Conservation (phyloP, 2,797 vertebrate genomes). For the Bradypodion ventrale region DNA sequence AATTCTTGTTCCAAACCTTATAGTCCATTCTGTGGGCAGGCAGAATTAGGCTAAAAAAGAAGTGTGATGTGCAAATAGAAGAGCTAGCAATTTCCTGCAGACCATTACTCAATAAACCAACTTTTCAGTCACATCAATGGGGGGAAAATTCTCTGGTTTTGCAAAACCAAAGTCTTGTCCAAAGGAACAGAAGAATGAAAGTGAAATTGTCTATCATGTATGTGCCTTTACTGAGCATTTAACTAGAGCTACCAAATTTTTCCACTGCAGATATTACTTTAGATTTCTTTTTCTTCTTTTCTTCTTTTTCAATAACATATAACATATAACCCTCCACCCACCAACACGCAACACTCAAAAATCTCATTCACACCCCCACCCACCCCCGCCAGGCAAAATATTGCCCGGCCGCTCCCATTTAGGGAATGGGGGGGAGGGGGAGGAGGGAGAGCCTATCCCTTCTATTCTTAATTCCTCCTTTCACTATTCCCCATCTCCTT, state of each 20-base stretch:
- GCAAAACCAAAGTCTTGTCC: slow-evolving; percentile 22
- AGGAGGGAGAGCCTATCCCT: too few relatives aligned
- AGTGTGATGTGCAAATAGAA: not conserved
- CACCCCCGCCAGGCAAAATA: too few relatives aligned
- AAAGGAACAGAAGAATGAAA: slow-evolving; percentile 9
- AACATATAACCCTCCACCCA: too few relatives aligned
- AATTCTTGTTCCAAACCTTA: slow-evolving; percentile 16
- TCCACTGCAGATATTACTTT: slow-evolving; percentile 1
- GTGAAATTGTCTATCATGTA: slow-evolving; percentile 28
- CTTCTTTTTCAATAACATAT: too few relatives aligned
- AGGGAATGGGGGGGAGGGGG: too few relatives aligned
- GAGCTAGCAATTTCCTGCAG: not conserved
- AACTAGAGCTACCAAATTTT: slow-evolving; percentile 16
- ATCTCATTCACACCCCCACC: too few relatives aligned
- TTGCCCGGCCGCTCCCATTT: too few relatives aligned
- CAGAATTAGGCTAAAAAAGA: slow-evolving; percentile 7
- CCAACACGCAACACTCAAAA: too few relatives aligned
- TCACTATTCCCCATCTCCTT: too few relatives aligned
- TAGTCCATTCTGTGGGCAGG: slow-evolving; percentile 16
- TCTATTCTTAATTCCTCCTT: too few relatives aligned
- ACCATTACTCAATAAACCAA: slow-evolving; percentile 19
- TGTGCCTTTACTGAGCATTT: slow-evolving; percentile 1
- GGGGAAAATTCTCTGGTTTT: slow-evolving; percentile 26
- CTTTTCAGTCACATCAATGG: slow-evolving; percentile 25
- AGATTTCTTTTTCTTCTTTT: too few relatives aligned